Base-by-base conservation (phyloP, 2,797 vertebrate species). In the Adrianichthys oophorus region DNA sequence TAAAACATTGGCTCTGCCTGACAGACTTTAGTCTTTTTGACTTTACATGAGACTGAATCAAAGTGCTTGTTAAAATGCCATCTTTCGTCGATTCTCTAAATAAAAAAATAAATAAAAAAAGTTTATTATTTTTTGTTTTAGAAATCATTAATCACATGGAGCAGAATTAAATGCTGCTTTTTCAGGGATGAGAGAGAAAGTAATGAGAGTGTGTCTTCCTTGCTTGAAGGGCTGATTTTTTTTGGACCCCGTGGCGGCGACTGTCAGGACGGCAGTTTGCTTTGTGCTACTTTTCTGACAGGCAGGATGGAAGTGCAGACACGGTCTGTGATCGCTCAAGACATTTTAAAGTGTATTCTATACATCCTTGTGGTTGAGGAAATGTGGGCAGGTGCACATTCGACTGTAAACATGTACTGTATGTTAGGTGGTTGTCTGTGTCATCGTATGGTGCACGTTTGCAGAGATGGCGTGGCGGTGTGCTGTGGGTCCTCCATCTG, bases 1-100 rank as follows among this genome's bases (percentile, higher is more conserved):
- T 92, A 91, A 92, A 92, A 89, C 79, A 91, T 92, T 91, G 91
- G 82, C 90, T 91, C 83, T 88, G 90, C 89, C 83, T 90, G 86
- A 91, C 87, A 92, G 89, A 90, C 83, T 89, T 90, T 81, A 76
- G 80, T 80, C 77, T 89, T 87, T 78, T 77, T 75, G 80, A 80
- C 83, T 86, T 87, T 81, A 85, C 70, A 71, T 64, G 62, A 75
- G 75, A 90, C 85, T 79, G 76, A 88, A 87, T 89, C 85, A 85
- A 82, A 89, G 84, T 91, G 86, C 80, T 87, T 50, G 78, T 83
- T 87, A 84, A 89, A 89, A 88, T 83, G 82, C 84, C 85, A 84
- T 52, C 65, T 52, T 17, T 59, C 54, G 65, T 56, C 69, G 74
- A 72, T 74, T 64, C 45, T 48, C 47, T 50, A 54, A 45, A 68